A percentile compares a stretch with the other conserved stretches of the same genome.
Evolutionary conservation across 2,797 vertebrate species (phyloP).

Genomic region (Lithobates sylvaticus): DNA sequence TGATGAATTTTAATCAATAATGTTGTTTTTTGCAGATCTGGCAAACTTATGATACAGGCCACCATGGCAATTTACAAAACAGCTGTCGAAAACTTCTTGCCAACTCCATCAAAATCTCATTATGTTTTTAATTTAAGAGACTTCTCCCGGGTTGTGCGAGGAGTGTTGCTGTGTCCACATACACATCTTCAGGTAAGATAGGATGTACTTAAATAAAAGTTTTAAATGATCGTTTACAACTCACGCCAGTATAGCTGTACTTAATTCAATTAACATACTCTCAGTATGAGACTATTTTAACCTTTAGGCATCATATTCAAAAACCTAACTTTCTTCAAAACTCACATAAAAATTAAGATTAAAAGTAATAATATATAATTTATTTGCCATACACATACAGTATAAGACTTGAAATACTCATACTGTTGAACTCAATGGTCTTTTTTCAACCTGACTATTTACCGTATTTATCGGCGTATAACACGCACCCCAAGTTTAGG

Average conservation of each 20-base stretch:
- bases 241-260: neutral
- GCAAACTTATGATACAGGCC: conserved; percentile 89
- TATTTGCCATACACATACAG: too few species aligned
- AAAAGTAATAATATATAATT: too few species aligned
- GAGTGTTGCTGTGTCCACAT: conserved; percentile 88
- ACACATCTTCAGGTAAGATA: conserved; percentile 87
- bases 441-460: too few species aligned
- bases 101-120: conserved; percentile 94
- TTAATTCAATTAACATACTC: neutral
- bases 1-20: neutral
- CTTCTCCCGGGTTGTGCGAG: conserved; percentile 89
- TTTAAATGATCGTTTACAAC: neutral
- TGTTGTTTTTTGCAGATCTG: conserved; percentile 76
- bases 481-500: too few species aligned
- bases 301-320: too few species aligned
- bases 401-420: too few species aligned
- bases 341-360: too few species aligned
- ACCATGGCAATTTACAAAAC: conserved; percentile 89
- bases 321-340: too few species aligned
- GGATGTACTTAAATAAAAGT: neutral
- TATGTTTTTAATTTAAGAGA: conserved; percentile 96
- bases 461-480: too few species aligned
- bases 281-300: neutral
- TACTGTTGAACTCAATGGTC: too few species aligned
- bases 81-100: conserved; percentile 86